Percentiles rank a stretch among this genome's conserved stretches.
Evolutionary conservation across 2,888 invertebrate genomes (phyloP).

Genomic region (Epistrophella euchroma): DNA sequence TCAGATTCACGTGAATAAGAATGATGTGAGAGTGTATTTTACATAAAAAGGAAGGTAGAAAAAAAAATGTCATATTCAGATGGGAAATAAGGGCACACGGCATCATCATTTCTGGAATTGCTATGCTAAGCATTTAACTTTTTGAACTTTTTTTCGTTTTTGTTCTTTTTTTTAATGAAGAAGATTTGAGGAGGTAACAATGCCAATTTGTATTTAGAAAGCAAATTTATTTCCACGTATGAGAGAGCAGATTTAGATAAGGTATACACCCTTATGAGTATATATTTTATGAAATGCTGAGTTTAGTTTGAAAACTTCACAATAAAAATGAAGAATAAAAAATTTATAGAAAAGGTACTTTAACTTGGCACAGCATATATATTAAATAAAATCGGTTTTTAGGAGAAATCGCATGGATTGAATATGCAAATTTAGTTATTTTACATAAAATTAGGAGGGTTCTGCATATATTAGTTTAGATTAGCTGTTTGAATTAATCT

Average conservation of each 20-base stretch:
- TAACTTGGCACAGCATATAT: not conserved
- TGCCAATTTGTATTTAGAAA: constrained; percentile 38
- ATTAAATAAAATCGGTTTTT: not conserved
- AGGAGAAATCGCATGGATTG: not conserved
- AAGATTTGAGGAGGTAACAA: constrained; percentile 20
- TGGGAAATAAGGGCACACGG: constrained; percentile 22
- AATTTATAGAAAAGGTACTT: not conserved
- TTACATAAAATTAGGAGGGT: not conserved
- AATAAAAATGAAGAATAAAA: not conserved
- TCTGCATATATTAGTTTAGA: not conserved
- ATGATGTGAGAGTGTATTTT: constrained; percentile 3
- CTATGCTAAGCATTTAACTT: constrained; percentile 37
- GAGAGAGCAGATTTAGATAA: constrained; percentile 24
- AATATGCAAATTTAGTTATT: constrained; percentile 11
- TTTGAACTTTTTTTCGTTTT: constrained; percentile 44
- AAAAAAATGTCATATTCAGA: constrained; percentile 45
- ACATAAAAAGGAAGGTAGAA: constrained; percentile 12
- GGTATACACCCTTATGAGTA: too few species aligned
- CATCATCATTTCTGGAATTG: constrained; percentile 10
- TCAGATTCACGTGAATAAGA: not conserved
- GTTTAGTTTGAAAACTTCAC: constrained; percentile 3
- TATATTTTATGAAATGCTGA: not conserved
- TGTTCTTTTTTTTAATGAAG: constrained; percentile 26
- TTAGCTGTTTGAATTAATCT: not conserved
- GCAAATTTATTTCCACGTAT: constrained; percentile 27